Conservation (phyloP, 2,113 vertebrate genomes). For the Tetrao urogallus region DNA sequence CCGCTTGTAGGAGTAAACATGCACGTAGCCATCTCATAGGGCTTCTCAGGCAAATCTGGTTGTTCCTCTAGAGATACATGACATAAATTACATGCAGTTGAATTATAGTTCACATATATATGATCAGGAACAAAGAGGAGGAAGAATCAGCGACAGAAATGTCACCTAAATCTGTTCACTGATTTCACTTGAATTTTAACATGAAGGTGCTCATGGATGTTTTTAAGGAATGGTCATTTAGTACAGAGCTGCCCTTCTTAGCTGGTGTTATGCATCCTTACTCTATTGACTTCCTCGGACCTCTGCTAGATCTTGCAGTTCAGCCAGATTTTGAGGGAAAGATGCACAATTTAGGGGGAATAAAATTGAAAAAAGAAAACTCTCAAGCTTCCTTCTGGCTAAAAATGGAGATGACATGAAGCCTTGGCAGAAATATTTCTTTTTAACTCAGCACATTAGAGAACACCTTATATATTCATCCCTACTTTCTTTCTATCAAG, state of each 20-base stretch:
- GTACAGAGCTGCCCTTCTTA: fast-evolving
- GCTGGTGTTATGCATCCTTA: background rate
- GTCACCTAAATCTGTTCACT: background rate
- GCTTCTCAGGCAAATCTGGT: constrained; percentile 74
- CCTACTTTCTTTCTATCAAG: background rate
- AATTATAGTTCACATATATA: background rate
- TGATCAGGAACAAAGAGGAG: background rate
- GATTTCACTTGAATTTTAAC: background rate
- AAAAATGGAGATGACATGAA: background rate
- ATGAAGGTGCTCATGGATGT: background rate
- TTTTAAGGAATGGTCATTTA: background rate
- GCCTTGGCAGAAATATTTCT: background rate
- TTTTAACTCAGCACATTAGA: background rate
- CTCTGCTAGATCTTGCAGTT: background rate
- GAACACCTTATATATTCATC: background rate
- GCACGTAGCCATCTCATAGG: constrained; percentile 70
- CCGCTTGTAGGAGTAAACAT: constrained; percentile 72
- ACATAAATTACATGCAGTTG: background rate
- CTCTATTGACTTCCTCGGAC: background rate
- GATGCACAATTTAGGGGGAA: background rate
- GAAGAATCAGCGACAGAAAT: background rate
- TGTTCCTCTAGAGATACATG: constrained; percentile 68
- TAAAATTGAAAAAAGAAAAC: background rate
- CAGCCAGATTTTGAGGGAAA: background rate
- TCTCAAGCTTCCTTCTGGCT: background rate